Base-by-base conservation (phyloP, 2,797 vertebrate species). In the Xenopus petersii region DNA sequence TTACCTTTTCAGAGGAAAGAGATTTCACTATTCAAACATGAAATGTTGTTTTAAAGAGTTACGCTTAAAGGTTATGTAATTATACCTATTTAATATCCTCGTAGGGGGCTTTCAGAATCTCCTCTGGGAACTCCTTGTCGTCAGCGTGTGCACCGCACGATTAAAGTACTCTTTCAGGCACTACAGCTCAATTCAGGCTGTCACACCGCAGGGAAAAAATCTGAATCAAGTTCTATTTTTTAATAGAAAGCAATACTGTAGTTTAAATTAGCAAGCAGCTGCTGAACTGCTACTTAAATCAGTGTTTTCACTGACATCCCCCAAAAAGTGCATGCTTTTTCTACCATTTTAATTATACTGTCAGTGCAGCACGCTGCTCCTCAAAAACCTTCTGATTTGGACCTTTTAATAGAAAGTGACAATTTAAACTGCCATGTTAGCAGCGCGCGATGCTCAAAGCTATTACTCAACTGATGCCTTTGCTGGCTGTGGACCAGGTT, bases 391-490 rank as follows among this genome's bases (percentile, higher is more conserved):
- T 86, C 84, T 81, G 84, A 90, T 84, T 85, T 86, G 87, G 89
- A 90, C 88, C 88, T 91, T 89, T 90, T 91, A 91, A 92, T 89
- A 91, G 88, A 86, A 91, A 88, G 87, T 87, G 88, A 88, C 91
- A 88, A 88, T 84, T 90, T 88, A 87, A 91, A 89, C 89, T 89
- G 88, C 85, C 75, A 76, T 47, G n/a, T 80, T 82, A 87, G 86
- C 83, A 73, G 84, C 80, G 63, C 86, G 89, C 85, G 85, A 87
- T 86, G 87, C 86, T 91, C 87, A 86, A 86, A 85, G 84, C 86
- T 85, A 85, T 87, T 88, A 83, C 85, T 72, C 85, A 87, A 83
- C 84, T 86, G 86, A 87, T 81, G 84, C 79, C 77, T 73, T 84
- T 75, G 81, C 82, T 91, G 91, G 89, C 90, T 87, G 73, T 80